Conservation (phyloP, 1,140 invertebrate genomes). For the Drosophila gunungcola region DNA sequence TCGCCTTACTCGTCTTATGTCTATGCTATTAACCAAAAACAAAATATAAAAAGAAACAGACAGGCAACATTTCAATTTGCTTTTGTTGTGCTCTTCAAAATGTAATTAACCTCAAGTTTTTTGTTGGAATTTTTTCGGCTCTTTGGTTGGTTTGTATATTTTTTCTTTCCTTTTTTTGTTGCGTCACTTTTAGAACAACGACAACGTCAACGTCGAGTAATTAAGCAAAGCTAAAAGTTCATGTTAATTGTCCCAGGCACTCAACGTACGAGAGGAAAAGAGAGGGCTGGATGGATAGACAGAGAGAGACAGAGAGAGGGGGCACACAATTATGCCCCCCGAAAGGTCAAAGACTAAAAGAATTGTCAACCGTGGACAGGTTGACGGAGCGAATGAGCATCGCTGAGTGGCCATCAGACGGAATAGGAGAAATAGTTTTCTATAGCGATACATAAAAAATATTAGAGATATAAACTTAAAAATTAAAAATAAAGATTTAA, state of each 20-base stretch:
- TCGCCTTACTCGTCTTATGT: constrained; percentile 16
- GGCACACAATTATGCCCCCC: constrained; percentile 51
- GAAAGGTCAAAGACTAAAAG: constrained; percentile 81
- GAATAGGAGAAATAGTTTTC: neutral
- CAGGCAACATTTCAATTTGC: constrained; percentile 71
- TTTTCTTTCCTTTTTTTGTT: constrained; percentile 49
- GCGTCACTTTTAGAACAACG: constrained; percentile 79
- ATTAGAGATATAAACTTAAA: no score
- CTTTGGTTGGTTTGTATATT: constrained; percentile 12
- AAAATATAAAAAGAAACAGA: neutral
- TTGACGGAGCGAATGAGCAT: constrained; percentile 9
- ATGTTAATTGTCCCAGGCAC: constrained; percentile 78
- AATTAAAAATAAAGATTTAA: no score
- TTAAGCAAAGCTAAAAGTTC: constrained; percentile 83
- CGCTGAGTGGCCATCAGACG: neutral
- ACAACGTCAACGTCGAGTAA: constrained; percentile 64
- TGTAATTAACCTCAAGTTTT: constrained; percentile 73
- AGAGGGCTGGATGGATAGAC: neutral
- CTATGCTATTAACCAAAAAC: constrained; percentile 60
- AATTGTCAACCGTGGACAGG: constrained; percentile 77
- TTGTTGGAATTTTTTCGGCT: constrained; percentile 39
- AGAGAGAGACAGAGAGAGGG: constrained; percentile 1
- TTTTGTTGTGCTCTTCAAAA: constrained; percentile 71
- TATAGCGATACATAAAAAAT: neutral
- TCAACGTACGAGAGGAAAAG: constrained; percentile 13